Conservation (phyloP, 2,888 invertebrate genomes). For the Cerastis rubricosa region DNA sequence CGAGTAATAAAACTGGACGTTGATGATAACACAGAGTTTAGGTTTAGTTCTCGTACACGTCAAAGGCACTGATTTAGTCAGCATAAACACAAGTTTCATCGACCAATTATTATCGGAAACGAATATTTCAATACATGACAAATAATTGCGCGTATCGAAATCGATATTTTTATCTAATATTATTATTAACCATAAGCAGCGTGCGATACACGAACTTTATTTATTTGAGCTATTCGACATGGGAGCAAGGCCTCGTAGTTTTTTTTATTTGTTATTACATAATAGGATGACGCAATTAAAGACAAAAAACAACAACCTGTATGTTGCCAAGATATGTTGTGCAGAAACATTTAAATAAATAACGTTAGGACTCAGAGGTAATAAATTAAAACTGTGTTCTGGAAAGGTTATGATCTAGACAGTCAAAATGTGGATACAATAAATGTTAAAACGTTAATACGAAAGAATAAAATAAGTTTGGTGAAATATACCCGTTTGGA, state of each 20-base stretch:
- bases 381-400: conserved; percentile 16
- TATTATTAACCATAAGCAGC: conserved; percentile 16
- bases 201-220: conserved; percentile 33
- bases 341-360: conserved; percentile 8
- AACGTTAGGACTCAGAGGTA: conserved; percentile 7
- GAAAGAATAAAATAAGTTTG: conserved; percentile 39
- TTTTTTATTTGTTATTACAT: conserved; percentile 32
- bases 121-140: conserved; percentile 19
- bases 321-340: conserved; percentile 6
- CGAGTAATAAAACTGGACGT: conserved; percentile 57
- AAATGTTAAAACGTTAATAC: conserved; percentile 36
- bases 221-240: conserved; percentile 57
- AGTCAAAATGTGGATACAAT: conserved; percentile 5
- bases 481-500: conserved; percentile 49
- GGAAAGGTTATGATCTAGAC: conserved; percentile 18
- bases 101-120: conserved; percentile 36
- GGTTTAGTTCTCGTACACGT: conserved; percentile 68
- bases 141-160: conserved; percentile 7
- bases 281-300: conserved; percentile 6
- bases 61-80: conserved; percentile 78
- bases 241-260: conserved; percentile 33
- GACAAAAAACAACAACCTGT: conserved; percentile 12
- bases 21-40: conserved; percentile 62
- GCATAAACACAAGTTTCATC: conserved; percentile 59
- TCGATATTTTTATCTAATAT: conserved; percentile 27